A percentile compares a stretch with the other conserved stretches of the same genome.
phyloP scores from a whole-genome alignment of 2,888 invertebrate genomes.

The Scaptomyza parva region DNA sequence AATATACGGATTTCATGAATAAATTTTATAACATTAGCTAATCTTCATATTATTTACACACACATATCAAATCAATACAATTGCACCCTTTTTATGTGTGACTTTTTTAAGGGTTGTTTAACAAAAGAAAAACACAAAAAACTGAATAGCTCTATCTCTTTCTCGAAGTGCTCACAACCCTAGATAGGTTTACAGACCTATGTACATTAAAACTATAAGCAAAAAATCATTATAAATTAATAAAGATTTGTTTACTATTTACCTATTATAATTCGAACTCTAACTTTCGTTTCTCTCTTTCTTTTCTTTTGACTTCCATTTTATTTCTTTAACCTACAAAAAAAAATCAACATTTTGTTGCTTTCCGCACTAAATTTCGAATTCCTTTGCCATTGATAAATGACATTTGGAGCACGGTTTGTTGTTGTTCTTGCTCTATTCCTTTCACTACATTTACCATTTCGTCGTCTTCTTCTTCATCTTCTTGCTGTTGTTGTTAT shows the following conservation, averaged over 20 bases:
- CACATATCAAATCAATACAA: neutral
- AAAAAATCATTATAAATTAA: neutral
- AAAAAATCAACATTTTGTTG: conserved; percentile 37
- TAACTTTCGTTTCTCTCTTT: neutral
- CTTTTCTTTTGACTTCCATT: too few relatives aligned
- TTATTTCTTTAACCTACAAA: neutral
- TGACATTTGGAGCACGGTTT: conserved; percentile 66
- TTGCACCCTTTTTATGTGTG: conserved; percentile 9
- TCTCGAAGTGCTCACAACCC: conserved; percentile 4
- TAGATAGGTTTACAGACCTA: too few relatives aligned
- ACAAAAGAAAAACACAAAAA: neutral
- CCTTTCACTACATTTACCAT: conserved; percentile 20
- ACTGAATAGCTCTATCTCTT: conserved; percentile 11
- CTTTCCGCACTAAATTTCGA: conserved; percentile 61
- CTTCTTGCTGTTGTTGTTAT: conserved; percentile 13
- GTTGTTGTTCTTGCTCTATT: conserved; percentile 48
- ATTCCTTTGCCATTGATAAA: conserved; percentile 76
- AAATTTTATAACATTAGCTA: neutral
- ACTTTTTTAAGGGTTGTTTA: conserved; percentile 37
- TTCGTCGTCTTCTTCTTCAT: conserved; percentile 36
- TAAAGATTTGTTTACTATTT: neutral
- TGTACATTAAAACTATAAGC: too few relatives aligned
- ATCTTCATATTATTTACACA: neutral
- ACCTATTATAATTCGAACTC: too few relatives aligned
- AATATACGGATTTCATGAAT: neutral